These are phyloP conservation scores for Dryoscopus gambensis DNA, from an alignment of 2,113 vertebrate species.

Conservation along the genomic window DNA sequence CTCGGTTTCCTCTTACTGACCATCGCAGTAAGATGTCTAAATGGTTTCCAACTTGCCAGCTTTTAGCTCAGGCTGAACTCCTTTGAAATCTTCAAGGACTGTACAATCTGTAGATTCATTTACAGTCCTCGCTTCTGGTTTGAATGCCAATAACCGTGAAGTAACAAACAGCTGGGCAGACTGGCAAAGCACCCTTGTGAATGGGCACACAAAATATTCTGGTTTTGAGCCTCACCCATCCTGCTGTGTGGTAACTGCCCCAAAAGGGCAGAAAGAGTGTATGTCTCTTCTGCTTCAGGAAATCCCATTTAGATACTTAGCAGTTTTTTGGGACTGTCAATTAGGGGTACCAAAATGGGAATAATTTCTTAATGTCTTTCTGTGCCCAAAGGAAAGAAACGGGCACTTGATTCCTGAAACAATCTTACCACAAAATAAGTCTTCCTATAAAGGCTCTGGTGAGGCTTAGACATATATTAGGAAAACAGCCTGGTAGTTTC, in stretches of 20 bases:
- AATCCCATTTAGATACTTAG: not conserved
- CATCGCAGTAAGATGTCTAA: not conserved
- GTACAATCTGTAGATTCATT: not conserved
- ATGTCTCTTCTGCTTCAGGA: not conserved
- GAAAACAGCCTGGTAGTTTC: not conserved
- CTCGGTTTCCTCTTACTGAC: slow-evolving; percentile 37
- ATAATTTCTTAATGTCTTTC: not conserved
- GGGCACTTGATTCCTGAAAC: not conserved
- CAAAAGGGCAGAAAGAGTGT: not conserved
- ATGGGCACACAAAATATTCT: not conserved
- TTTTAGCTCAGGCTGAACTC: not conserved
- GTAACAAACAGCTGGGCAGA: not conserved
- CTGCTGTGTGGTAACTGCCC: not conserved
- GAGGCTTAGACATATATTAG: not conserved
- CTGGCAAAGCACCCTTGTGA: not conserved
- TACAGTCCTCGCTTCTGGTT: not conserved
- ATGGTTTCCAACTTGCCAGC: not conserved
- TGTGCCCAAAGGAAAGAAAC: not conserved
- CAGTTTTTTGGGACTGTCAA: not conserved
- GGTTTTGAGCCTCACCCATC: not conserved
- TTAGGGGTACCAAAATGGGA: not conserved
- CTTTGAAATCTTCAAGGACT: slow-evolving; percentile 20
- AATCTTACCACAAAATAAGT: not conserved
- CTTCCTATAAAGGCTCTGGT: not conserved
- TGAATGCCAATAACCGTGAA: not conserved